Evolutionary conservation across 2,113 vertebrate species (phyloP).

Genomic region (Rattus rattus): DNA sequence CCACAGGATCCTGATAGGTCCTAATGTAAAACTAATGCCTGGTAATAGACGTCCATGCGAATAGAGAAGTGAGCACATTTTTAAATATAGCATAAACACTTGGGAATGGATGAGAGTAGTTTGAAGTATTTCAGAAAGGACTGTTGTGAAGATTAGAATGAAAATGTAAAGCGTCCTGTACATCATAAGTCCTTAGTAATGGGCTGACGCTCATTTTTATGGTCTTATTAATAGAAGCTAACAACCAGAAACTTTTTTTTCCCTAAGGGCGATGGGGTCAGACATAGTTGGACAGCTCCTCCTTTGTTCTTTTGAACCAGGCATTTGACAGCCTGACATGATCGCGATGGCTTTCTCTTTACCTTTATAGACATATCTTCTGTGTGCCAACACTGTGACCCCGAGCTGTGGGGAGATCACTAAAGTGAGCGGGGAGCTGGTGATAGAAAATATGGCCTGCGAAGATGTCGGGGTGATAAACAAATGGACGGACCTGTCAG

Average conservation of each 20-base stretch:
- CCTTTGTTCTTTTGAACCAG: conserved; percentile 68
- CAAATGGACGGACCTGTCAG: conserved; percentile 59
- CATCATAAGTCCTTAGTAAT: conserved; percentile 27
- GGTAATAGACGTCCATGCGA: background rate
- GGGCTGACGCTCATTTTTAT: background rate
- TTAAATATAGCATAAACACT: conserved; percentile 38
- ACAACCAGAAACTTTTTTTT: background rate
- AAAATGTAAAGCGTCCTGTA: background rate
- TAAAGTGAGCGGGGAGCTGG: conserved; percentile 41
- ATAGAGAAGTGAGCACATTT: background rate
- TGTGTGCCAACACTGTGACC: conserved; percentile 62
- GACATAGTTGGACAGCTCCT: conserved; percentile 72
- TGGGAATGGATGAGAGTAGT: background rate
- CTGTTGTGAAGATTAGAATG: conserved; percentile 34
- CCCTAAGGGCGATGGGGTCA: conserved; percentile 66
- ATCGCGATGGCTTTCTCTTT: conserved; percentile 73
- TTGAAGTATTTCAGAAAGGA: conserved; percentile 44
- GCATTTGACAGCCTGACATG: conserved; percentile 80
- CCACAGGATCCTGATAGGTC: conserved; percentile 5
- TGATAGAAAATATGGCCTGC: conserved; percentile 56
- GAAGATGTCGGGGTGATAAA: conserved; percentile 55
- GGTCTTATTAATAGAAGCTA: conserved; percentile 57
- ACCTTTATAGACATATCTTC: conserved; percentile 64
- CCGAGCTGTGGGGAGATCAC: conserved; percentile 30
- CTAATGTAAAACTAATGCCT: conserved; percentile 69